Evolutionary conservation across 2,888 invertebrate genomes (phyloP).

Genomic region (Noctua janthina): DNA sequence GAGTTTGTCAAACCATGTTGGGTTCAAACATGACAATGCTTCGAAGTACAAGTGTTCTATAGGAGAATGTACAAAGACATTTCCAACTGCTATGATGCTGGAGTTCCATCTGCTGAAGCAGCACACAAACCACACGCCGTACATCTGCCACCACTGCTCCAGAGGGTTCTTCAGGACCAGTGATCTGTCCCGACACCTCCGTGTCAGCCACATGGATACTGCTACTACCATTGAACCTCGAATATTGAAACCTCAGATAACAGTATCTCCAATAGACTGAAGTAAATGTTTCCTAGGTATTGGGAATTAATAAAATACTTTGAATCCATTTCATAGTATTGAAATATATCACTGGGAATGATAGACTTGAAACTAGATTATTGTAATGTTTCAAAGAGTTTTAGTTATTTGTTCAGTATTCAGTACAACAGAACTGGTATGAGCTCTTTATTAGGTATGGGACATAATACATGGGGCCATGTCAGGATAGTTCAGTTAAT

Average conservation of each 20-base stretch:
- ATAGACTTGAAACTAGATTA: neutral
- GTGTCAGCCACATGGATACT: conserved; percentile 82
- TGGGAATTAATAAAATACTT: conserved; percentile 17
- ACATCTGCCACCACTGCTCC: conserved; percentile 84
- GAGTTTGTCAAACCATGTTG: conserved; percentile 83
- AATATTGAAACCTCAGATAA: conserved; percentile 31
- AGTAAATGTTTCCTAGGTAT: conserved; percentile 4
- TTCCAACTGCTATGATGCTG: conserved; percentile 85
- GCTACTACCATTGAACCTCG: conserved; percentile 36
- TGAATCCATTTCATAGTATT: conserved; percentile 6
- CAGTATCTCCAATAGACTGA: conserved; percentile 43
- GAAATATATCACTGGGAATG: neutral
- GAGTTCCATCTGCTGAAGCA: conserved; percentile 87
- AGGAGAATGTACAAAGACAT: conserved; percentile 83
- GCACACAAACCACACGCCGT: conserved; percentile 86
- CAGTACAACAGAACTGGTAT: neutral
- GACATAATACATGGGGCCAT: neutral
- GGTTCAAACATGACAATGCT: conserved; percentile 84
- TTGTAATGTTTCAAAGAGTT: neutral
- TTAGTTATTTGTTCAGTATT: conserved; percentile 1
- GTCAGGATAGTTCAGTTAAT: neutral
- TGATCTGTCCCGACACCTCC: conserved; percentile 84
- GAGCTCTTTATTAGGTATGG: neutral
- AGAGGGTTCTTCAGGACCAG: conserved; percentile 84
- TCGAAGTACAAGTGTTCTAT: conserved; percentile 85